Conservation (phyloP, 1,140 invertebrate species). For the Camponotus pennsylvanicus region DNA sequence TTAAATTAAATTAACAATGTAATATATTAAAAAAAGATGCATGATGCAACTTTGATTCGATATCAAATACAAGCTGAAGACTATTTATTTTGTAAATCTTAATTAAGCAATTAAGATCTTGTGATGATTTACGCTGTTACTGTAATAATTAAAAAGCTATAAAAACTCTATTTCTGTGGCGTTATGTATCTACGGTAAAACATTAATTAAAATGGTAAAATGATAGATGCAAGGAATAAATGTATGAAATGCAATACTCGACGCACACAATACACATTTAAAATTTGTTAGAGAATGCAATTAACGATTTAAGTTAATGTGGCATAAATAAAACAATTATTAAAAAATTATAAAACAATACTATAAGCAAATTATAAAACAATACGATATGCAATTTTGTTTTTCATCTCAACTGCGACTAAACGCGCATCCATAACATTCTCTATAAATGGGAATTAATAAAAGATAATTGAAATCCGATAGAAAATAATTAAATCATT, state of each 20-base stretch:
- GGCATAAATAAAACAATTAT: background rate
- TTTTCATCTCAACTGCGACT: background rate
- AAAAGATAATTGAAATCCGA: background rate
- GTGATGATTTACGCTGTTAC: background rate
- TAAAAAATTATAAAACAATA: background rate
- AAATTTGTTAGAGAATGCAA: conserved; percentile 13
- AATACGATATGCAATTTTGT: background rate
- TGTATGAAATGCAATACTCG: background rate
- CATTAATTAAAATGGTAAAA: conserved; percentile 32
- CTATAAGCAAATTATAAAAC: background rate
- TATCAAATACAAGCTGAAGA: background rate
- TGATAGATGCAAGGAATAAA: conserved; percentile 42
- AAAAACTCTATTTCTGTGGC: conserved; percentile 34
- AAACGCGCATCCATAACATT: background rate
- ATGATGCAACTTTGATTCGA: background rate
- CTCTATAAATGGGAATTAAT: background rate
- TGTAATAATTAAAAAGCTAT: conserved; percentile 51
- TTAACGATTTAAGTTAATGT: conserved; percentile 24
- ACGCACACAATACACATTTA: conserved; percentile 10
- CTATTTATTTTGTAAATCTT: background rate
- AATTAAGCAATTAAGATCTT: conserved; percentile 31
- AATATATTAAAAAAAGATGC: background rate
- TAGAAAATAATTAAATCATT: background rate
- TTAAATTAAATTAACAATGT: background rate
- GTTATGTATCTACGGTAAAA: conserved; percentile 12